Percentiles rank a stretch among this genome's conserved stretches.
phyloP scores from a whole-genome alignment of 2,113 vertebrate species.

The Coturnix japonica region DNA sequence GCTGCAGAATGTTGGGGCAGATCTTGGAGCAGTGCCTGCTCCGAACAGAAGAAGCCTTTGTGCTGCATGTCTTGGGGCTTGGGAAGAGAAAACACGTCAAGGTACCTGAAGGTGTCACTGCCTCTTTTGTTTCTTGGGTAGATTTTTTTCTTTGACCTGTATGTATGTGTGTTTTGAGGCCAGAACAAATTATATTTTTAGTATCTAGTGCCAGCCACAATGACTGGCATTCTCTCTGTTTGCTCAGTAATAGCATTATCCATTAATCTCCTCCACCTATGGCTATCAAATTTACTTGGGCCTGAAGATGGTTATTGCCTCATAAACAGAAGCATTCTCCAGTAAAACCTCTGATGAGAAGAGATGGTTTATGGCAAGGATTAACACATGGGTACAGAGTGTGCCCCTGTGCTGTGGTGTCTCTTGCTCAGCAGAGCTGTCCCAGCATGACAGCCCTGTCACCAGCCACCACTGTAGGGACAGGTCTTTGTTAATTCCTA shows the following conservation, averaged over 20 bases:
- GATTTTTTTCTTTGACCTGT: accelerated
- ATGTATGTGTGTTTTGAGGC: neutral
- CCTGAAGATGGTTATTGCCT: neutral
- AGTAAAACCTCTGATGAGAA: neutral
- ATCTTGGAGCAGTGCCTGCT: neutral
- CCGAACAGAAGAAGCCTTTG: neutral
- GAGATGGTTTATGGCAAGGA: neutral
- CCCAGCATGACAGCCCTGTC: neutral
- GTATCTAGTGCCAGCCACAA: neutral
- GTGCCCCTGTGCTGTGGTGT: neutral
- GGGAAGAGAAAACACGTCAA: neutral
- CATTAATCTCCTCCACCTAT: neutral
- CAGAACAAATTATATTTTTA: neutral
- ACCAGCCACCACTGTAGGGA: neutral
- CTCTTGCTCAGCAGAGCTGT: neutral
- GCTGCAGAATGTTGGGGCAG: neutral
- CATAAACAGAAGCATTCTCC: neutral
- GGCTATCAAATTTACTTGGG: neutral
- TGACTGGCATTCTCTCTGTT: neutral
- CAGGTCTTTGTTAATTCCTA: neutral
- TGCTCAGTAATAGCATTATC: neutral
- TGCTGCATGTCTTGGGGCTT: accelerated
- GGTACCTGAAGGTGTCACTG: neutral
- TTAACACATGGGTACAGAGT: neutral
- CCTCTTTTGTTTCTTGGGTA: neutral